These are phyloP conservation scores for Enteromius afrohamiltoni DNA, from an alignment of 2,797 vertebrate genomes.

Conservation along the genomic window DNA sequence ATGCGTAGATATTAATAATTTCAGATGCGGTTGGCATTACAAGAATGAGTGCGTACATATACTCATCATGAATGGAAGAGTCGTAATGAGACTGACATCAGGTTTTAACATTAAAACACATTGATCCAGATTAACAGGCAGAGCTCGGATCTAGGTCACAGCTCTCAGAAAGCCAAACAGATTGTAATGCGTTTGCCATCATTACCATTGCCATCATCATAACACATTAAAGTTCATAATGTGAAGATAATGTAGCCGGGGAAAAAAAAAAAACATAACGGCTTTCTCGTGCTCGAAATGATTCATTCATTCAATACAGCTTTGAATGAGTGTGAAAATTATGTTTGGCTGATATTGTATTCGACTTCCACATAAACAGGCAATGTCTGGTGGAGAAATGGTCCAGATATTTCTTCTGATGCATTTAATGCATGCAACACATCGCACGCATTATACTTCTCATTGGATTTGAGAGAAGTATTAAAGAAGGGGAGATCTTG, in stretches of 20 bases:
- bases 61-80: background rate
- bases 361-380: background rate
- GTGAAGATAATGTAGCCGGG: background rate
- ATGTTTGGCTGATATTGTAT: background rate
- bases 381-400: background rate
- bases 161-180: background rate
- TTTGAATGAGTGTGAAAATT: background rate
- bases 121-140: background rate
- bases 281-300: background rate
- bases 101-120: constrained; percentile 28
- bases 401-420: background rate
- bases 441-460: background rate
- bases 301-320: constrained; percentile 1
- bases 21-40: background rate
- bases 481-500: background rate
- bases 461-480: too few relatives aligned
- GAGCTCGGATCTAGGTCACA: background rate
- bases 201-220: background rate
- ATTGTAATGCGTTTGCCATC: background rate
- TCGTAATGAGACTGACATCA: background rate
- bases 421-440: background rate
- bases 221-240: constrained; percentile 23
- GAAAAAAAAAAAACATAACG: background rate
- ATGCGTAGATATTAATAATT: background rate
- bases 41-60: background rate